Evolutionary conservation across 1,140 invertebrate genomes (phyloP).

Genomic region (Euwallacea fornicatus): DNA sequence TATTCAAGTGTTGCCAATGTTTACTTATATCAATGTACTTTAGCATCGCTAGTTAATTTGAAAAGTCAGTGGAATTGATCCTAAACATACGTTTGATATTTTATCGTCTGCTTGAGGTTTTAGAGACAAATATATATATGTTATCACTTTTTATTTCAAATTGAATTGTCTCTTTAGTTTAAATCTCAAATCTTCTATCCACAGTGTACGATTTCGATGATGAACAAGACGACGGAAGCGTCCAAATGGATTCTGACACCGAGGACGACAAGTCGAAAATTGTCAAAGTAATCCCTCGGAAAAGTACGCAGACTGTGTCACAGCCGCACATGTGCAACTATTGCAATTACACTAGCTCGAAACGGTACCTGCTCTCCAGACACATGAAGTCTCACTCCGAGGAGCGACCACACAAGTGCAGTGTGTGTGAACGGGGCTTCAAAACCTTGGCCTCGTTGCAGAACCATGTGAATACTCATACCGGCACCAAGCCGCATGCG

Average conservation of each 20-base stretch:
- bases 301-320: constrained; percentile 65
- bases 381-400: constrained; percentile 97
- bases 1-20: background rate
- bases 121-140: too few species aligned
- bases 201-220: constrained; percentile 69
- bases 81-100: too few species aligned
- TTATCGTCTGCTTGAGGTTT: too few species aligned
- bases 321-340: constrained; percentile 84
- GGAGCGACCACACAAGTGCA: constrained; percentile 92
- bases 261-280: constrained; percentile 74
- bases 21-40: background rate
- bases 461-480: constrained; percentile 97
- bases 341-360: constrained; percentile 87
- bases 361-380: constrained; percentile 80
- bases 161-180: background rate
- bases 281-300: constrained; percentile 68
- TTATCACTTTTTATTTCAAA: background rate
- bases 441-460: constrained; percentile 91
- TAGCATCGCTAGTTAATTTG: background rate
- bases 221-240: constrained; percentile 58
- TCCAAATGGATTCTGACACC: constrained; percentile 62
- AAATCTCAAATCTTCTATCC: background rate
- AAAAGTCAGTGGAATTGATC: background rate
- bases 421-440: constrained; percentile 92
- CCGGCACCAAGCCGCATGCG: constrained; percentile 90